Percentiles rank a stretch among this genome's conserved stretches.
Conservation (phyloP, 1,140 invertebrate genomes). For the Gonioctena quinquepunctata region DNA sequence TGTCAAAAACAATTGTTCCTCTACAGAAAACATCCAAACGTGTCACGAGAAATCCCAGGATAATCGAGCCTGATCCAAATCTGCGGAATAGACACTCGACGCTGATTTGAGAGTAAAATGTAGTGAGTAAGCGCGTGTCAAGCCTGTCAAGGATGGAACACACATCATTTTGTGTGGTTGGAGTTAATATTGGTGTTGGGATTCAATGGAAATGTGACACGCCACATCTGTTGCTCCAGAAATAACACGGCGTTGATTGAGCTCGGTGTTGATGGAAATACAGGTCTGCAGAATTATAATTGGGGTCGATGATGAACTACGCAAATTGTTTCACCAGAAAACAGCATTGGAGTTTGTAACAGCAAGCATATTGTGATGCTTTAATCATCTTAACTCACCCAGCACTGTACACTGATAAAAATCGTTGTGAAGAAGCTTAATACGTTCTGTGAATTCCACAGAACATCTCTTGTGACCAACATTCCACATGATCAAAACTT, state of each 20-base stretch:
- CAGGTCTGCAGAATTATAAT: background rate
- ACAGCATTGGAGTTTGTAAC: no score
- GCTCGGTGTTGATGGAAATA: background rate
- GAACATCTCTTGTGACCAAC: no score
- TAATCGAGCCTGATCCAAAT: no score
- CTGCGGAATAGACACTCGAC: background rate
- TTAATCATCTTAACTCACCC: no score
- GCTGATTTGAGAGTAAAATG: background rate
- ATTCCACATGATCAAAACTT: no score
- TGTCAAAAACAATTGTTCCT: no score
- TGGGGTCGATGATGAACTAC: background rate
- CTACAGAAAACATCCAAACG: no score
- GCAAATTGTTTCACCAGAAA: background rate
- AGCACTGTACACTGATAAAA: no score
- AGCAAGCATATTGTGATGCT: no score
- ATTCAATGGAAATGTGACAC: background rate
- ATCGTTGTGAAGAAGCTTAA: no score
- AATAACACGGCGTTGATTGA: background rate
- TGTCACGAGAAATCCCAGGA: no score
- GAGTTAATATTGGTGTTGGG: background rate
- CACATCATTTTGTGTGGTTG: background rate
- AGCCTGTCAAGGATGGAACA: background rate
- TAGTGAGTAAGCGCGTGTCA: background rate
- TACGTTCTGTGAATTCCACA: no score
- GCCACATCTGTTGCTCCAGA: background rate